Evolutionary conservation across 2,888 invertebrate genomes (phyloP).

Genomic region (Diplazon laetatorius): DNA sequence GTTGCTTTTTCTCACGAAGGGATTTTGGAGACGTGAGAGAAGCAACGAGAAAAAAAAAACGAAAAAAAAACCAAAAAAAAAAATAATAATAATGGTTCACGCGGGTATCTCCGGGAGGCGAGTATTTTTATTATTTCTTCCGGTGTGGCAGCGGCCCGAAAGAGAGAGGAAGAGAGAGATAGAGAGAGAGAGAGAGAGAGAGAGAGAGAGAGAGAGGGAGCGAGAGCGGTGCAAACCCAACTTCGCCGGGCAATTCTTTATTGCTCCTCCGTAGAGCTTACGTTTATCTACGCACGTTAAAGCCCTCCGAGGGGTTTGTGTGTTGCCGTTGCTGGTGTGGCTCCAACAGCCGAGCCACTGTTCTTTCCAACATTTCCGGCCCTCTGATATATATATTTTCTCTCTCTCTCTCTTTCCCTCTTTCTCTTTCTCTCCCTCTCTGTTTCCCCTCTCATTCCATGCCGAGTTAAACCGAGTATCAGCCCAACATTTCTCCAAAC

Average conservation of each 20-base stretch:
- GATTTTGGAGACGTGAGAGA: constrained; percentile 17
- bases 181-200: no score
- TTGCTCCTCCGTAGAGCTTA: constrained; percentile 52
- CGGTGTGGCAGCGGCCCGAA: neutral
- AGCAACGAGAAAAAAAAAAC: no score
- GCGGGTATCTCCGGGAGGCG: constrained; percentile 12
- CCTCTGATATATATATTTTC: constrained; percentile 1
- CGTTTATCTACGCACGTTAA: constrained; percentile 63
- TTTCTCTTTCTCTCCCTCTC: constrained; percentile 9
- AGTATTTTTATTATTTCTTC: constrained; percentile 42
- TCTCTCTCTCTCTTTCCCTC: constrained; percentile 12
- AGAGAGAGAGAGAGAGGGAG: no score
- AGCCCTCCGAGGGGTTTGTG: constrained; percentile 45
- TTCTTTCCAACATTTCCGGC: constrained; percentile 34
- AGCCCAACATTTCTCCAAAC: constrained; percentile 47
- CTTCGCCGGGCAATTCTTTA: constrained; percentile 55
- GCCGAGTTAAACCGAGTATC: constrained; percentile 46
- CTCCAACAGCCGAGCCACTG: constrained; percentile 18
- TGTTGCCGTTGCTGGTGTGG: constrained; percentile 30
- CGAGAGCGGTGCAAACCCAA: constrained; percentile 23
- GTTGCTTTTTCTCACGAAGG: constrained; percentile 12
- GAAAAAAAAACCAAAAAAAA: no score
- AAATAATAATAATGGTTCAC: neutral
- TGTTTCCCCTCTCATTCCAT: constrained; percentile 7
- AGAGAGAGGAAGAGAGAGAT: no score